phyloP scores from a whole-genome alignment of 2,113 vertebrate genomes.

The Podiceps cristatus region DNA sequence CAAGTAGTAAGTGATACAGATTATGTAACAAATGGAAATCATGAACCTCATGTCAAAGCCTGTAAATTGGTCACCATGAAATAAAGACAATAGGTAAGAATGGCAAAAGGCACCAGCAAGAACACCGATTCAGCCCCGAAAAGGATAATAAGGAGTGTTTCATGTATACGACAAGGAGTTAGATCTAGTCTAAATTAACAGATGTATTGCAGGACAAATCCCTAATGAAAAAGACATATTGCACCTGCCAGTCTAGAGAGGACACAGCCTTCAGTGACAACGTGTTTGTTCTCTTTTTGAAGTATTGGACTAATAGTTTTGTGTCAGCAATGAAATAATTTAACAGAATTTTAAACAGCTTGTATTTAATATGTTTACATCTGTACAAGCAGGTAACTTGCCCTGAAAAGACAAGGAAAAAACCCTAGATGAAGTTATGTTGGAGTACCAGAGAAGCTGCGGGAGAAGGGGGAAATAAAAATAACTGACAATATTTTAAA shows the following conservation, averaged over 20 bases:
- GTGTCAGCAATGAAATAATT: neutral
- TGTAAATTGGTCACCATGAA: neutral
- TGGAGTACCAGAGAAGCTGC: neutral
- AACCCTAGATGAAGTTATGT: accelerated
- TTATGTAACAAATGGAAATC: neutral
- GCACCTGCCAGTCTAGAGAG: neutral
- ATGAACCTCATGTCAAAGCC: neutral
- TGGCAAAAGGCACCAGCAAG: neutral
- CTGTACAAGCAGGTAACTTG: neutral
- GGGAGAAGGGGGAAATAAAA: neutral
- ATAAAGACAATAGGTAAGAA: neutral
- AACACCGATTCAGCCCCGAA: neutral
- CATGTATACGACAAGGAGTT: neutral
- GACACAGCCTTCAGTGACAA: neutral
- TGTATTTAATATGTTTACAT: accelerated
- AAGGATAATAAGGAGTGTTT: neutral
- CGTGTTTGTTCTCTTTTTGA: accelerated
- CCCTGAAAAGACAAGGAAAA: neutral
- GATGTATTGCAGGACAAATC: neutral
- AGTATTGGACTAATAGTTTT: neutral
- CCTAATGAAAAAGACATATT: neutral
- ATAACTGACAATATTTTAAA: neutral
- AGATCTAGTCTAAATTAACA: neutral
- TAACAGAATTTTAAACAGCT: neutral
- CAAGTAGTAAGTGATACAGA: neutral